phyloP scores from a whole-genome alignment of 1,140 invertebrate genomes.

The Diabrotica virgifera region DNA sequence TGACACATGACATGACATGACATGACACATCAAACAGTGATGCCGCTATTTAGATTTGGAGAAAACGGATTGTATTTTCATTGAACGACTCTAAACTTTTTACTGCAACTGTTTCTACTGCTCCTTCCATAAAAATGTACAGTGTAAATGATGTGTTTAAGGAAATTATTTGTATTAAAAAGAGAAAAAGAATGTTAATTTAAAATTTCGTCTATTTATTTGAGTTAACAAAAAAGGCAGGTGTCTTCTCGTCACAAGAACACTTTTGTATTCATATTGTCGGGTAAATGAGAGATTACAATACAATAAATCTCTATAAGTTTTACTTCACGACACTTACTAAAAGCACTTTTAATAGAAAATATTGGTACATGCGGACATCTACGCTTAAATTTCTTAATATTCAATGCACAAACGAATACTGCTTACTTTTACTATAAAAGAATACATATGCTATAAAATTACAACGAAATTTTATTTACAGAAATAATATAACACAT shows the following conservation, averaged over 20 bases:
- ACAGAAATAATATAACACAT: slow-evolving; percentile 29
- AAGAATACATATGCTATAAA: slow-evolving; percentile 10
- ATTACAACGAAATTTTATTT: slow-evolving; percentile 28
- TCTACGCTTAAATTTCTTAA: slow-evolving; percentile 5
- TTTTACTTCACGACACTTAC: slow-evolving; percentile 4
- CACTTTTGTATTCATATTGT: slow-evolving; percentile 6
- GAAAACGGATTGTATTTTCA: too few species aligned
- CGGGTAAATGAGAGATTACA: slow-evolving; percentile 6
- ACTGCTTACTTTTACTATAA: slow-evolving; percentile 9
- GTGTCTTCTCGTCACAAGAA: not conserved
- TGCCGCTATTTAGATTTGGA: too few species aligned
- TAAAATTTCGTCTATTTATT: not conserved
- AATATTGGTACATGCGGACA: slow-evolving; percentile 2
- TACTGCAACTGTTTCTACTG: too few species aligned
- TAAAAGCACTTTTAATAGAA: not conserved
- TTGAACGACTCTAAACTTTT: too few species aligned
- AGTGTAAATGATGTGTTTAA: too few species aligned
- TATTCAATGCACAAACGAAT: slow-evolving; percentile 3
- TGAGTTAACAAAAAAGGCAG: not conserved
- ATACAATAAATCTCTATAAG: slow-evolving; percentile 1
- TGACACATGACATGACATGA: too few species aligned
- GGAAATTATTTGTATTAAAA: too few species aligned
- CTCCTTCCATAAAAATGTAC: too few species aligned
- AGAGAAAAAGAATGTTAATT: not conserved
- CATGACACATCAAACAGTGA: too few species aligned